Base-by-base conservation (phyloP, 2,797 vertebrate genomes). In the Dallia pectoralis region DNA sequence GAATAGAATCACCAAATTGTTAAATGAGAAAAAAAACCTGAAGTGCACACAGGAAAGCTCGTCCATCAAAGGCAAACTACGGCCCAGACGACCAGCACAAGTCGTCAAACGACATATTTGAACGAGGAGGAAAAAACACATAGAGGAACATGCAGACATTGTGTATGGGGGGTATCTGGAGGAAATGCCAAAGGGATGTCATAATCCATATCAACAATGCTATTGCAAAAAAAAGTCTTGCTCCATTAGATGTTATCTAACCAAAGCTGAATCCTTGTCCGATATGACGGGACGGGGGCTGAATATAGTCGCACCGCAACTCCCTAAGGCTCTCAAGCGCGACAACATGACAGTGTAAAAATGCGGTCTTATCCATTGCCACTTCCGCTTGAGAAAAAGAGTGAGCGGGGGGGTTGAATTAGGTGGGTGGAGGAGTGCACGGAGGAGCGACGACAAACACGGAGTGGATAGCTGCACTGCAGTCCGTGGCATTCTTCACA, bases 241-340 rank as follows among this genome's bases (percentile, higher is more conserved):
- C 85, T 76, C 73, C 69, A 78, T 82, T 81, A 77, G 69, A 77
- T 9, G 69, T 22, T 72, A 82, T 44, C 14, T 44, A 11, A 44
- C 76, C 74, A 76, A 79, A 82, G 76, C n/a, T 73, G 89, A 91
- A 92, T 90, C 88, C 90, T 89, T 89, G 76, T 87, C 63, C 73
- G 64, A 64, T 72, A 16, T 59, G n/a, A n/a, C 25, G 53, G n/a
- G n/a, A n/a, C 25, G 36, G 59, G 77, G 78, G 71, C 73, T 16
- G 40, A 44, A 44, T 44, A 44, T 44, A 44, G 40, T 6, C 40
- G 40, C 40, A 2, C 40, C 40, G 14, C 6, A 44, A 12, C 36
- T 69, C 68, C 33, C 36, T 7, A 12, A 66, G 22, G 51, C 40
- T 82, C 53, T 77, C 72, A 74, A 80, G 72, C 40, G 82, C 74